Conservation (phyloP, 2,113 vertebrate species). For the Festucalex cinctus region DNA sequence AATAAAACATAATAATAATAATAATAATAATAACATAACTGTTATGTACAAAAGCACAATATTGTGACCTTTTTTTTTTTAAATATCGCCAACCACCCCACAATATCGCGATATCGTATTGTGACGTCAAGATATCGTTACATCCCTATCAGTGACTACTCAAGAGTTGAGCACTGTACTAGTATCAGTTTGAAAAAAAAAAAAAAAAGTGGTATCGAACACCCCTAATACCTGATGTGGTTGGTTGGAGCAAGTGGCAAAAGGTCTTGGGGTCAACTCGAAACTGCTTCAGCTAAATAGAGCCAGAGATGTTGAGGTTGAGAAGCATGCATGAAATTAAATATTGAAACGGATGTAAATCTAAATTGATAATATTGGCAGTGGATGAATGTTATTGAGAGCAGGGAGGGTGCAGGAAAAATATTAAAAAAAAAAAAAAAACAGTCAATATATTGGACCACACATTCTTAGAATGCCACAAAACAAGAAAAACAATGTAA, state of each 20-base stretch:
- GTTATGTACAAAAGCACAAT: too few species aligned
- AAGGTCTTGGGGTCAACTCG: background rate
- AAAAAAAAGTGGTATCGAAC: too few species aligned
- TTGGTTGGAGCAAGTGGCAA: background rate
- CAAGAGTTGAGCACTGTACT: too few species aligned
- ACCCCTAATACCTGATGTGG: background rate
- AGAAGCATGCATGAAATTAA: background rate
- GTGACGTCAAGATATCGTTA: too few species aligned
- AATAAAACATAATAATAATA: too few species aligned
- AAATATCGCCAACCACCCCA: too few species aligned
- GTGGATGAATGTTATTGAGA: background rate
- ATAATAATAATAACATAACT: too few species aligned
- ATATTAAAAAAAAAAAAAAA: too few species aligned
- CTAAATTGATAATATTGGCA: background rate
- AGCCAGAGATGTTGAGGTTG: background rate
- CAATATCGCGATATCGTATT: too few species aligned
- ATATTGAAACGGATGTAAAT: constrained; percentile 1
- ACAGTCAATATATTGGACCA: background rate
- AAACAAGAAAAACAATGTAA: background rate
- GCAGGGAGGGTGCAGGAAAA: background rate
- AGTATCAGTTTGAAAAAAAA: too few species aligned
- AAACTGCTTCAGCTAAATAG: constrained; percentile 3
- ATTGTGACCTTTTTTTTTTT: too few species aligned
- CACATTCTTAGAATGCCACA: background rate
- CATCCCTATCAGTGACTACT: too few species aligned